These are phyloP conservation scores for Solea senegalensis DNA, from an alignment of 2,113 vertebrate species.

Conservation along the genomic window DNA sequence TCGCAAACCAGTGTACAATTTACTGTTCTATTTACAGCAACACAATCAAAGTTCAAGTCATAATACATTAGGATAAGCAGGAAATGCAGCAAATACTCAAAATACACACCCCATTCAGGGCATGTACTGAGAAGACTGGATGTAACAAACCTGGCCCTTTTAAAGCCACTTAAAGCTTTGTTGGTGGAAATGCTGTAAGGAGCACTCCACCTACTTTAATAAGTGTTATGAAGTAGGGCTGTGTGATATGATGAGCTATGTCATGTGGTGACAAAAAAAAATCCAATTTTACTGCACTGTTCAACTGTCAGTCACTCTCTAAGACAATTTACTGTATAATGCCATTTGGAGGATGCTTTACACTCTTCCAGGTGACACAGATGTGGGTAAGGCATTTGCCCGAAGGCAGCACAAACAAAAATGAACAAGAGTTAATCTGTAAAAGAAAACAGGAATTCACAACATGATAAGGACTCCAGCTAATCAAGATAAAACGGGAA, in stretches of 20 bases:
- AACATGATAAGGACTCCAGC: neutral
- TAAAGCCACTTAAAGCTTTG: conserved; percentile 73
- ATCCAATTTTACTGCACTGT: neutral
- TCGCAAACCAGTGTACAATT: conserved; percentile 76
- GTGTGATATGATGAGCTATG: neutral
- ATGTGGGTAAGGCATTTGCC: neutral
- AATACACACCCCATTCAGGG: conserved; percentile 57
- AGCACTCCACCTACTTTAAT: conserved; percentile 20
- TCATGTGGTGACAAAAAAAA: neutral
- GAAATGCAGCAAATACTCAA: conserved; percentile 65
- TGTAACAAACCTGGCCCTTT: conserved; percentile 63
- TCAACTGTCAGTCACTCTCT: neutral
- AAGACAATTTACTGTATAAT: neutral
- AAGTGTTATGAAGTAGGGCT: conserved; percentile 23
- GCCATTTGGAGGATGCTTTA: neutral
- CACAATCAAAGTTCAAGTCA: conserved; percentile 69
- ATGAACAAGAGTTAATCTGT: neutral
- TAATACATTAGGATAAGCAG: conserved; percentile 74
- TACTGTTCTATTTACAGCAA: conserved; percentile 69
- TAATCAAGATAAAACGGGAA: neutral
- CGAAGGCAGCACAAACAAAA: neutral
- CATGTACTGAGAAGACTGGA: conserved; percentile 67
- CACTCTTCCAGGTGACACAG: neutral
- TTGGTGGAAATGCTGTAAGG: conserved; percentile 39
- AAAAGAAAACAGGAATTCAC: neutral